A percentile compares a stretch with the other conserved stretches of the same genome.
Evolutionary conservation across 2,888 invertebrate species (phyloP).

Genomic region (Penaeus monodon): DNA sequence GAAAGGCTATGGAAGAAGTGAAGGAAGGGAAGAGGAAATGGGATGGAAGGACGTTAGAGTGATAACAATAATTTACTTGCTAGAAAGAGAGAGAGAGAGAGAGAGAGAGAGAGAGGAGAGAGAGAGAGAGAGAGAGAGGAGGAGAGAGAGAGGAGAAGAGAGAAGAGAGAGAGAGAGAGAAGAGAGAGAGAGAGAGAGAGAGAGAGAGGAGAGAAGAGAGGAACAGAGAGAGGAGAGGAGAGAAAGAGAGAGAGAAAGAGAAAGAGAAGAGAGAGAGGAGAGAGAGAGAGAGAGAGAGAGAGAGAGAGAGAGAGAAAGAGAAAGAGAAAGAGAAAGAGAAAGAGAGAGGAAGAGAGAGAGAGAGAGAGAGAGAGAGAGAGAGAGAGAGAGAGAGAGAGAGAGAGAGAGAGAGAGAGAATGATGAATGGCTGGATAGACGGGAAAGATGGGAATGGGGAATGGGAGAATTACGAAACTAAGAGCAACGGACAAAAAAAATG

Average conservation of each 20-base stretch:
- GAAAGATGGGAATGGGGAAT: neutral
- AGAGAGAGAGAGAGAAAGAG: slow-evolving; percentile 19
- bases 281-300: slow-evolving; percentile 6
- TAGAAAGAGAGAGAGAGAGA: neutral
- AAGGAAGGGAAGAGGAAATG: neutral
- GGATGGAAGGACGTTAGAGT: neutral
- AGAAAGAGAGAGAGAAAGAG: neutral
- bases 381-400: neutral
- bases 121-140: neutral
- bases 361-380: slow-evolving; percentile 10
- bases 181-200: slow-evolving; percentile 7
- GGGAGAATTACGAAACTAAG: neutral
- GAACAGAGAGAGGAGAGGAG: neutral
- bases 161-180: too few relatives aligned
- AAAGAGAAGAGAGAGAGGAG: neutral
- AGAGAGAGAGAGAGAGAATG: too few relatives aligned
- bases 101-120: slow-evolving; percentile 6
- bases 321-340: slow-evolving; percentile 4
- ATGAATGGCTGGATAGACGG: neutral
- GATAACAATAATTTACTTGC: too few relatives aligned
- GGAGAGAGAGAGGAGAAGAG: neutral
- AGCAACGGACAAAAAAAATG: neutral
- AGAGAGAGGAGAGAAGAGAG: slow-evolving; percentile 9
- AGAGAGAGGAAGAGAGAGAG: neutral
- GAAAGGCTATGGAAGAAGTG: neutral